Evolutionary conservation across 1,140 invertebrate genomes (phyloP).

Genomic region (Hylaeus anthracinus): DNA sequence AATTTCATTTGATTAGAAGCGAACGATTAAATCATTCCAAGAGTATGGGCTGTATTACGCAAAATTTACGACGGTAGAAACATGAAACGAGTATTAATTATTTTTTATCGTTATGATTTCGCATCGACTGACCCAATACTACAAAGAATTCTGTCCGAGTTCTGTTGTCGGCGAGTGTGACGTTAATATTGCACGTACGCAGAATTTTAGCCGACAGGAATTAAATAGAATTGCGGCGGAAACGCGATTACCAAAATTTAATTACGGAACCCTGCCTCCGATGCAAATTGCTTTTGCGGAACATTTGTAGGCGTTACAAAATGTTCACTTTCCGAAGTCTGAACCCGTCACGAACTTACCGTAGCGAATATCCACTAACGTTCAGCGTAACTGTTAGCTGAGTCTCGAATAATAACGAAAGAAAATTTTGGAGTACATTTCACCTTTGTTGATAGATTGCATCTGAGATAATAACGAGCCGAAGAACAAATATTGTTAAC

Average conservation of each 20-base stretch:
- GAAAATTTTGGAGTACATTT: too few species aligned
- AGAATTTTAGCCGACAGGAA: slow-evolving; percentile 25
- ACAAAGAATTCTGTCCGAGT: neutral
- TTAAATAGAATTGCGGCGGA: slow-evolving; percentile 22
- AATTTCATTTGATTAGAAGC: too few species aligned
- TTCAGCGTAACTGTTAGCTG: neutral
- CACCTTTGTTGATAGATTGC: too few species aligned
- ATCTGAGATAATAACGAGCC: too few species aligned
- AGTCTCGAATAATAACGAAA: neutral
- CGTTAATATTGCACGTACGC: slow-evolving; percentile 4
- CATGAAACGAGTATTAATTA: neutral
- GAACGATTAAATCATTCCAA: too few species aligned
- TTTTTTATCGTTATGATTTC: neutral
- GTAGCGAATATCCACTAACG: neutral
- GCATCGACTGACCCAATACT: neutral
- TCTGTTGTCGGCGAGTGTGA: neutral
- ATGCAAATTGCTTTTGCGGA: slow-evolving; percentile 37
- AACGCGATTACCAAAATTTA: slow-evolving; percentile 37
- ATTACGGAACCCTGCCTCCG: slow-evolving; percentile 23
- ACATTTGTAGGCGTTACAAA: slow-evolving; percentile 14
- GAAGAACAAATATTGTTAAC: too few species aligned
- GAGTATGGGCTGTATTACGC: too few species aligned
- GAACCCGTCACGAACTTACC: neutral
- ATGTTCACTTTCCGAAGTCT: slow-evolving; percentile 2
- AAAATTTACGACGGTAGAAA: too few species aligned